These are phyloP conservation scores for Metalampra italica DNA, from an alignment of 2,888 invertebrate species.

Conservation along the genomic window DNA sequence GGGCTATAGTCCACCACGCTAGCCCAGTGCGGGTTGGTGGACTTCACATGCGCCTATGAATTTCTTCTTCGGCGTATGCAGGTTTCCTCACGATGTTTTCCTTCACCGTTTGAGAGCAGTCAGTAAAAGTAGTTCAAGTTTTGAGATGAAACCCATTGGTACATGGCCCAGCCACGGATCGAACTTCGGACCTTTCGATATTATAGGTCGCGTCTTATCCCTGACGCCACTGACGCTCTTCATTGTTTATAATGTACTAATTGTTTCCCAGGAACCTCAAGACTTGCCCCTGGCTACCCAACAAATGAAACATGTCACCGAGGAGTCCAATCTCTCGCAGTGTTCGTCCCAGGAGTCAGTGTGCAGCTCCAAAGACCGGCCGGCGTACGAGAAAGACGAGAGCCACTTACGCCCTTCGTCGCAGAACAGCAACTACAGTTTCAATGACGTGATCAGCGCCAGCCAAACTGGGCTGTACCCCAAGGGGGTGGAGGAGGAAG, in stretches of 20 bases:
- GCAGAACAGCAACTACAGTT: conserved; percentile 29
- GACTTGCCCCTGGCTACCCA: conserved; percentile 5
- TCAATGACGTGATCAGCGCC: conserved; percentile 57
- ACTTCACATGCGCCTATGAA: too few species aligned
- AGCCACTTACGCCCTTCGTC: conserved; percentile 60
- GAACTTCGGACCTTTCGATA: too few species aligned
- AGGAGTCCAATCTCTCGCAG: conserved; percentile 42
- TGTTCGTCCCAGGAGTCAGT: conserved; percentile 57
- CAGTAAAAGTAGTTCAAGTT: too few species aligned
- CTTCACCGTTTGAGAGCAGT: too few species aligned
- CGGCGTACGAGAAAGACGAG: conserved; percentile 54
- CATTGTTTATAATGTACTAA: not conserved
- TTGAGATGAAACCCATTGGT: too few species aligned
- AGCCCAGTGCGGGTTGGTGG: too few species aligned
- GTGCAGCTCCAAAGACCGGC: conserved; percentile 32
- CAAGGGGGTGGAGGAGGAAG: conserved; percentile 29
- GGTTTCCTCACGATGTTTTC: too few species aligned
- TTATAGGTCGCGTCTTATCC: too few species aligned
- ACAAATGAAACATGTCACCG: conserved; percentile 12
- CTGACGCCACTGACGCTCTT: too few species aligned
- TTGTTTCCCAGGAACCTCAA: conserved; percentile 18
- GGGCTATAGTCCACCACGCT: too few species aligned
- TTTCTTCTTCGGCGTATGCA: too few species aligned
- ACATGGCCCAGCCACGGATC: too few species aligned
- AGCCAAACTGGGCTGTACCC: conserved; percentile 35